phyloP scores from a whole-genome alignment of 1,140 invertebrate genomes.

The Laodelphax striatellus region DNA sequence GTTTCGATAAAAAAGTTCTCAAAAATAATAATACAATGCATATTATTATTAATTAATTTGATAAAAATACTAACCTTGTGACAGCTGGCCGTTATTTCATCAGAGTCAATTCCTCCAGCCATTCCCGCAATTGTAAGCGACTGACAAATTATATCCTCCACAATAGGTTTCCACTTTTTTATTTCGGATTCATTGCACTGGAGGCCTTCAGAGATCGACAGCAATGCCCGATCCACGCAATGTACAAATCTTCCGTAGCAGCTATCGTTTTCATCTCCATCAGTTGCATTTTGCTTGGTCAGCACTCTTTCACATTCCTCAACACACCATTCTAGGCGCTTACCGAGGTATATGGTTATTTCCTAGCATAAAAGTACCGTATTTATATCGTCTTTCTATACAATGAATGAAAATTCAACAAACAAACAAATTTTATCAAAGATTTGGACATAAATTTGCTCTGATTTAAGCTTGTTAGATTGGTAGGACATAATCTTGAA shows the following conservation, averaged over 20 bases:
- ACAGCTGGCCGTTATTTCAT: conserved; percentile 19
- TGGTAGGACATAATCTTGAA: no score
- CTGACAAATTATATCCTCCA: conserved; percentile 20
- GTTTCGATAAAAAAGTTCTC: no score
- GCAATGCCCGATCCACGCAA: conserved; percentile 1
- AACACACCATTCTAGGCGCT: conserved; percentile 3
- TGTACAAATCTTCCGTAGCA: conserved; percentile 1
- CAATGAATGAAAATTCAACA: no score
- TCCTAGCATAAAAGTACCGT: not conserved
- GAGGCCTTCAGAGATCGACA: not conserved
- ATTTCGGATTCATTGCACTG: not conserved
- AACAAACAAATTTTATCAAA: no score
- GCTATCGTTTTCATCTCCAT: not conserved
- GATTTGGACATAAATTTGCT: no score
- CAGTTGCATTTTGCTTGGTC: not conserved
- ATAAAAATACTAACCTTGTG: conserved; percentile 14
- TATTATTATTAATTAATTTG: no score
- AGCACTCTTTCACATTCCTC: not conserved
- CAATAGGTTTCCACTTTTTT: not conserved
- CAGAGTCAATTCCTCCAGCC: conserved; percentile 13
- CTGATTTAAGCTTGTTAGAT: no score
- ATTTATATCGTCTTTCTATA: not conserved
- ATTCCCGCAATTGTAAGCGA: conserved; percentile 20
- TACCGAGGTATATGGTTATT: not conserved
- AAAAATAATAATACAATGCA: no score